phyloP scores from a whole-genome alignment of 2,797 vertebrate genomes.

The Enteromius argenteus region DNA sequence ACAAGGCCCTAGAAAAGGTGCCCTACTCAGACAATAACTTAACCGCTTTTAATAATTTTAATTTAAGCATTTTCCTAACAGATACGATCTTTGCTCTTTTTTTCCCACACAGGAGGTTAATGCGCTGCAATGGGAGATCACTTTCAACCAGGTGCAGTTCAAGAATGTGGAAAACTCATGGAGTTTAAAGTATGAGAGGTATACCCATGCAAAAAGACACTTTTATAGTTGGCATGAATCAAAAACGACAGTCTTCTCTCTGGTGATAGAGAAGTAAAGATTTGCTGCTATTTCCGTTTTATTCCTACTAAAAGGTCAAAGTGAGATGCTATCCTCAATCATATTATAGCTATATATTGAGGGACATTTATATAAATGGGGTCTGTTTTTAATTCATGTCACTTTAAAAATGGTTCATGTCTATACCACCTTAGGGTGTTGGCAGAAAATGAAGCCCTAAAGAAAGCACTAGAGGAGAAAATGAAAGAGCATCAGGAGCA shows the following conservation, averaged over 20 bases:
- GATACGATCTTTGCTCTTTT: conserved; percentile 53
- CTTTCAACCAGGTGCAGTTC: conserved; percentile 87
- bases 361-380: background rate
- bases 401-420: background rate
- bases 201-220: conserved; percentile 32
- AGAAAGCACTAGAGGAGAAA: conserved; percentile 79
- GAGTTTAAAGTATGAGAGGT: conserved; percentile 88
- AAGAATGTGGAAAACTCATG: conserved; percentile 87
- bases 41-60: background rate
- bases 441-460: conserved; percentile 84
- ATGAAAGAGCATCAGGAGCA: conserved; percentile 80
- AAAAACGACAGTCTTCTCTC: background rate
- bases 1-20: conserved; percentile 90
- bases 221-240: background rate
- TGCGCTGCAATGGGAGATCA: conserved; percentile 90
- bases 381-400: background rate
- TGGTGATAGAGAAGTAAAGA: background rate
- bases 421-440: conserved; percentile 74
- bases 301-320: background rate
- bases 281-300: background rate
- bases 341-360: background rate
- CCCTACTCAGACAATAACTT: conserved; percentile 14
- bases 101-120: conserved; percentile 84
- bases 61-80: background rate
- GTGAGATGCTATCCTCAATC: background rate